Conservation (phyloP, 1,140 invertebrate species). For the Zeugodacus cucurbitae region DNA sequence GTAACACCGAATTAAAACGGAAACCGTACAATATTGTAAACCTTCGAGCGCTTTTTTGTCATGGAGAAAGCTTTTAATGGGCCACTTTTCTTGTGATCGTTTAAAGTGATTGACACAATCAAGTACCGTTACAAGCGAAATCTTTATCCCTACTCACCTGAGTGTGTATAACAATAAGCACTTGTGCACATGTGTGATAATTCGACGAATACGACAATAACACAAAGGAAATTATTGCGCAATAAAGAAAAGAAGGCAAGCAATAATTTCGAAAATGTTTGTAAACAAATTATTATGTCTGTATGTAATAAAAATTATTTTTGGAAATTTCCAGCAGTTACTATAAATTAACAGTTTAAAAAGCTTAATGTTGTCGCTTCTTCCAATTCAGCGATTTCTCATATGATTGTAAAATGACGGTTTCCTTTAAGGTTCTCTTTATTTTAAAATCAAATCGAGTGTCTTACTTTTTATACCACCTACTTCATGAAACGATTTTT, state of each 20-base stretch:
- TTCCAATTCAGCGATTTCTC: too few relatives aligned
- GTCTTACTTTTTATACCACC: too few relatives aligned
- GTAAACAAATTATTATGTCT: not conserved
- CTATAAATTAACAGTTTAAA: too few relatives aligned
- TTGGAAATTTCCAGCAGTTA: too few relatives aligned
- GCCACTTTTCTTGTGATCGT: not conserved
- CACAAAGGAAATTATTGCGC: not conserved
- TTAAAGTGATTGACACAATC: constrained; percentile 6
- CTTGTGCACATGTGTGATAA: not conserved
- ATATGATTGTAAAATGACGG: too few relatives aligned
- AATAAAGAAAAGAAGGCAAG: not conserved
- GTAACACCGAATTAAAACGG: not conserved
- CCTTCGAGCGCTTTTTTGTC: not conserved
- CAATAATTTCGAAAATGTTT: not conserved
- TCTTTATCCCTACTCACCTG: too few relatives aligned
- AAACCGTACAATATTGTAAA: not conserved
- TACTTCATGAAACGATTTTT: too few relatives aligned
- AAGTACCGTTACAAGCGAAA: not conserved
- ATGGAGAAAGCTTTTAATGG: constrained; percentile 17
- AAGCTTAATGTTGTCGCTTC: too few relatives aligned
- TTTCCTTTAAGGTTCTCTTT: too few relatives aligned
- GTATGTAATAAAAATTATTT: not conserved
- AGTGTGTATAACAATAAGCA: not conserved
- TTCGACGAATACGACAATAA: not conserved
- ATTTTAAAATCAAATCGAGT: too few relatives aligned